A percentile compares a stretch with the other conserved stretches of the same genome.
phyloP scores from a whole-genome alignment of 2,113 vertebrate genomes.

The Ploceus nigricollis region DNA sequence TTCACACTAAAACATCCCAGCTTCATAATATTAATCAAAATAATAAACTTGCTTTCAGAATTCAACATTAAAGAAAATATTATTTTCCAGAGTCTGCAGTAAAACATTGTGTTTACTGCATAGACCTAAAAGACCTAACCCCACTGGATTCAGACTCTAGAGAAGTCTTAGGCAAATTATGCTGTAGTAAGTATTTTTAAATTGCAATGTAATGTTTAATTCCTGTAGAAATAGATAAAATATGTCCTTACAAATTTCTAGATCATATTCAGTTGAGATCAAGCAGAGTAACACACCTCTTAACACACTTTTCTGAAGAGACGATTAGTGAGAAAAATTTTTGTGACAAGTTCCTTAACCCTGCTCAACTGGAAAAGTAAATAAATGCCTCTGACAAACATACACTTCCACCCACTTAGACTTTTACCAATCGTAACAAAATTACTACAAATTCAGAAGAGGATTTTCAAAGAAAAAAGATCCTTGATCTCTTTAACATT shows the following conservation, averaged over 20 bases:
- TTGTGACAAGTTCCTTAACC: background rate
- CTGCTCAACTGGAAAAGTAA: background rate
- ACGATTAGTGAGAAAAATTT: background rate
- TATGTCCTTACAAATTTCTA: background rate
- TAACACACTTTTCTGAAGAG: background rate
- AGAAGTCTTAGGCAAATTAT: background rate
- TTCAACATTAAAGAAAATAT: background rate
- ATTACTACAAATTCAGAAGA: background rate
- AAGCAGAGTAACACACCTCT: background rate
- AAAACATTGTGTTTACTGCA: background rate
- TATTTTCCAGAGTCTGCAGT: background rate
- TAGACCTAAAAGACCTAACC: background rate
- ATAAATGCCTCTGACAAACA: background rate
- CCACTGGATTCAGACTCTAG: background rate
- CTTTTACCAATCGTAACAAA: background rate
- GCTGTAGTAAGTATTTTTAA: background rate
- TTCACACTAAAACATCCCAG: background rate
- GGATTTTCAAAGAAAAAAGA: background rate
- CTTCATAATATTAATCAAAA: background rate
- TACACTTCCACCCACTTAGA: background rate
- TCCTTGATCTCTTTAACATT: background rate
- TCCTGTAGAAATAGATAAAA: background rate
- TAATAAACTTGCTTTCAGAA: background rate
- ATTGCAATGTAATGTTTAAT: background rate
- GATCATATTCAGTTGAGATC: background rate